phyloP scores from a whole-genome alignment of 2,113 vertebrate genomes.

The Mustela lutreola region DNA sequence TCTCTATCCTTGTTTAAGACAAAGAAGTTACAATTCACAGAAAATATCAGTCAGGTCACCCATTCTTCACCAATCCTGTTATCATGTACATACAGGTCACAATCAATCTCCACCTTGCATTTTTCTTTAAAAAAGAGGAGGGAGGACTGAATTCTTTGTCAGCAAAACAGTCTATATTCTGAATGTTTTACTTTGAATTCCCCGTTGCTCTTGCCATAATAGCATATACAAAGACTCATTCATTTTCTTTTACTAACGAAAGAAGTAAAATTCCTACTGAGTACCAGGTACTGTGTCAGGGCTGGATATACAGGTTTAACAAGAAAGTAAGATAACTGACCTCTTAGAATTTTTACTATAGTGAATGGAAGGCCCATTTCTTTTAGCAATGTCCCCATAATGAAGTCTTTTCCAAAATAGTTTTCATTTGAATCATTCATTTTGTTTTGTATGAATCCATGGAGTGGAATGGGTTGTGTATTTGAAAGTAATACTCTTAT shows the following conservation, averaged over 20 bases:
- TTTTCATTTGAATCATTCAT: neutral
- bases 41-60: neutral
- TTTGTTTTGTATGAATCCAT: neutral
- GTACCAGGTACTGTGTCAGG: neutral
- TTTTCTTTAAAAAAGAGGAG: constrained; percentile 19
- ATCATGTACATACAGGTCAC: neutral
- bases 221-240: neutral
- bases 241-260: neutral
- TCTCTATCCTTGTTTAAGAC: neutral
- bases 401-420: neutral
- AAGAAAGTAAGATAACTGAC: neutral
- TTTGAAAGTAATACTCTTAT: neutral
- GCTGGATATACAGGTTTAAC: neutral
- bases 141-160: neutral
- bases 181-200: neutral
- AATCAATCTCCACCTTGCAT: neutral
- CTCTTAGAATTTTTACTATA: neutral
- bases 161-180: neutral
- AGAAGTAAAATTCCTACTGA: neutral
- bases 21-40: neutral
- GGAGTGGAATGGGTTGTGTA: neutral
- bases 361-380: neutral
- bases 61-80: neutral
- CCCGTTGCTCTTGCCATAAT: neutral
- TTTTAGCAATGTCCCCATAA: neutral